Evolutionary conservation across 2,113 vertebrate genomes (phyloP), one percentile per base, ranked within the genome.

Genomic region (Albula goreensis): DNA sequence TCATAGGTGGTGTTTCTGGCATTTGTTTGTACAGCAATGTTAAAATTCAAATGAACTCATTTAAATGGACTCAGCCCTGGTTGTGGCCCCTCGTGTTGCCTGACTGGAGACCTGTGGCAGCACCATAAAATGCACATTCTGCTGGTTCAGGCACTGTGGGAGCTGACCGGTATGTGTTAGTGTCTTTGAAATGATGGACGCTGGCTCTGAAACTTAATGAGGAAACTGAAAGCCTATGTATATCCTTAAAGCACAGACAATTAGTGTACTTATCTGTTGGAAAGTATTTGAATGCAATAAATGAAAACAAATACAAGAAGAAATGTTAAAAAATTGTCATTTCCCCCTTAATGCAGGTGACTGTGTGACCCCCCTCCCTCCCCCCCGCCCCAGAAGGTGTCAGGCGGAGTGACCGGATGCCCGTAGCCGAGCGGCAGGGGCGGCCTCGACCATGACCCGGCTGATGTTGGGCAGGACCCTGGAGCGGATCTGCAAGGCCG

Each of bases 401-500:
- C 50, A 56, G 50, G 51, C 12, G 22, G 63, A 60, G 82, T 17
- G 90, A 86, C 82, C 89, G 89, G 93, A 91, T 91, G 95, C 91
- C 92, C 93, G 90, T 92, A 90, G 90, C 90, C 89, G 80, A 51
- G 89, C 86, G 88, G 89, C 90, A 89, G 89, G 89, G 49, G 87
- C 89, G 87, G 87, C 92, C 88, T 93, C 91, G 96, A 98, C 97
- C 98, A 99, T 99, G 98, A 97, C 97, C 96, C 98, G 98, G 96
- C 94, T 99, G 97, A 97, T 98, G 95, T 94, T 99, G 94, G 98
- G 98, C 90, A 96, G 97, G 89, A 99, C 98, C 93, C 96, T 99
- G 96, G 98, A 99, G 97, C 97, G 98, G 91, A 97, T 99, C 94
- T 99, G 98, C 95, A 99, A 99, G 95, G 98, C 97, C 0, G 98